A percentile compares a stretch with the other conserved stretches of the same genome.
Evolutionary conservation across 2,888 invertebrate species (phyloP).

Genomic region (Euplagia quadripunctaria): DNA sequence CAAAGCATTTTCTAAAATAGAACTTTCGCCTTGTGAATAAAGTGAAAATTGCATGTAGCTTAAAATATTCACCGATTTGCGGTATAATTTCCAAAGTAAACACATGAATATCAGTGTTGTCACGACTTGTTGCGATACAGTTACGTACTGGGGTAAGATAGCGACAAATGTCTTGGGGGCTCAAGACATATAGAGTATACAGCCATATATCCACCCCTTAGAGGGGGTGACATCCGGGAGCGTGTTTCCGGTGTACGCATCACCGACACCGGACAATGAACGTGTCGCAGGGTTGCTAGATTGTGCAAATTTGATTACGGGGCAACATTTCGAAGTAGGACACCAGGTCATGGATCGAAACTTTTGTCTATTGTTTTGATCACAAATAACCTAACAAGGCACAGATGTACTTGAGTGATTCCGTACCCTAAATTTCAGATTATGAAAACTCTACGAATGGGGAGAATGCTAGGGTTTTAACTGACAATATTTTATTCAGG

Average conservation of each 20-base stretch:
- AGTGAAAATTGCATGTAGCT: conserved; percentile 25
- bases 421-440: neutral
- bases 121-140: conserved; percentile 45
- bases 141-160: conserved; percentile 39
- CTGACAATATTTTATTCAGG: neutral
- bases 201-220: conserved; percentile 29
- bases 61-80: conserved; percentile 29
- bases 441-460: neutral
- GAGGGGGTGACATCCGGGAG: conserved; percentile 49
- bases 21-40: conserved; percentile 13
- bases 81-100: conserved; percentile 32
- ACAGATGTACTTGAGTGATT: neutral
- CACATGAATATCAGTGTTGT: conserved; percentile 39
- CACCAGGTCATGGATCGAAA: conserved; percentile 29
- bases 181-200: conserved; percentile 35
- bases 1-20: conserved; percentile 11
- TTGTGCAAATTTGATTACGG: conserved; percentile 53
- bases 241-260: conserved; percentile 52
- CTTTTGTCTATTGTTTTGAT: conserved; percentile 32
- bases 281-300: conserved; percentile 44
- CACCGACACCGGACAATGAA: conserved; percentile 52
- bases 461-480: neutral
- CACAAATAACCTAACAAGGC: neutral
- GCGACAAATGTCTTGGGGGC: conserved; percentile 50
- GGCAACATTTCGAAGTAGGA: conserved; percentile 44